Evolutionary conservation across 2,888 invertebrate species (phyloP), one percentile per base, ranked within the genome.

Genomic region (Athripsodes cinereus): DNA sequence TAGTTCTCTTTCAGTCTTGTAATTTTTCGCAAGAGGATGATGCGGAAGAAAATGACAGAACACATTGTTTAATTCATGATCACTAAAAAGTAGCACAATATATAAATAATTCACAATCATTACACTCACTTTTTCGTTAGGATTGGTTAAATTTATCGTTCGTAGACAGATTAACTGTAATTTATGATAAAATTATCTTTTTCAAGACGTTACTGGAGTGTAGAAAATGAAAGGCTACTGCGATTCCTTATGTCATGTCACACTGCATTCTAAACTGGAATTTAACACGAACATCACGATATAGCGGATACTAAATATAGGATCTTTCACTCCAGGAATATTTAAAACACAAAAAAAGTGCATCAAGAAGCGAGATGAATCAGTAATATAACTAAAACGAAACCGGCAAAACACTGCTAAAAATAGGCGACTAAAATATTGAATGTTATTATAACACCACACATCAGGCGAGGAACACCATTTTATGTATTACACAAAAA

Each of bases 351-450:
- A 60, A 57, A 57, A n/a, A 57, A 55, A 50, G 44, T 50, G 57
- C 20, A 40, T 50, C 44, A 47, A 50, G 53, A 57, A 57, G 50
- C 22, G 46, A 53, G 53, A 34, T 48, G 51, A 57, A 60, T 57
- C 54, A 40, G 54, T 47, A 35, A 50, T 57, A 54, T 54, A 53
- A 54, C 53, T 48, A 19, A 21, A 60, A 57, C 53, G 54, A 53
- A 60, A 53, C 60, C 60, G 60, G 60, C 60, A 57, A 60, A 60
- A 60, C 51, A 60, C 52, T 46, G 57, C 60, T 60, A 60, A 60
- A 60, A 60, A 60, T 60, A 60, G 60, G 60, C 47, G 57, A 60
- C 56, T 57, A 35, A 48, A 60, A 54, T 49, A 50, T 60, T 51
- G 57, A 57, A 57, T 49, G 46, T 48, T 51, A 50, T 55, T 48